Percentiles rank a stretch among this genome's conserved stretches.
phyloP scores from a whole-genome alignment of 2,797 vertebrate species.

The Peromyscus eremicus region DNA sequence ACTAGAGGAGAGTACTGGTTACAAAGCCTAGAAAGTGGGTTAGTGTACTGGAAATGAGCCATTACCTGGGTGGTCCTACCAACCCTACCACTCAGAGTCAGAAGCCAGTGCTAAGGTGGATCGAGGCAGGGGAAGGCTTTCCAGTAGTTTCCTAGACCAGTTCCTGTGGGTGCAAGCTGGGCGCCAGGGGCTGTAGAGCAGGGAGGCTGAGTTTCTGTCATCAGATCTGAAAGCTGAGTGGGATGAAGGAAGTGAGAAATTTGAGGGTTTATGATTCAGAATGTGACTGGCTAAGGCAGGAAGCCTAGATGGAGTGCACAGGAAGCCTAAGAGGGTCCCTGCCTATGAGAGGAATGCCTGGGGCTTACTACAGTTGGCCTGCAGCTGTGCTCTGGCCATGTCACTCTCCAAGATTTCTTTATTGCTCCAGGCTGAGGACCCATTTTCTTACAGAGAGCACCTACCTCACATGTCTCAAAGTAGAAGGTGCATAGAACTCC shows the following conservation, averaged over 20 bases:
- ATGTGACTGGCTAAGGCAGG: background rate
- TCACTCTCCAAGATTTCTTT: background rate
- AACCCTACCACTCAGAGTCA: background rate
- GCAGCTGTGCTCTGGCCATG: background rate
- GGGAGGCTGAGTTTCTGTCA: background rate
- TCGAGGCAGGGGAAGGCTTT: background rate
- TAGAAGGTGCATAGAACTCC: background rate
- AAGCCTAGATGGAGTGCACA: background rate
- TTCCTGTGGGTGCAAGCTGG: background rate
- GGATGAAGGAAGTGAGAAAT: background rate
- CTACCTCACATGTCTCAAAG: background rate
- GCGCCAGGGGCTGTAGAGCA: background rate
- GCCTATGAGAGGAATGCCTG: accelerated
- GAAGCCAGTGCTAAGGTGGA: background rate
- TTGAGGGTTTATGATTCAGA: background rate
- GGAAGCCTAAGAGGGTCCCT: background rate
- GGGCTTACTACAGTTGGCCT: background rate
- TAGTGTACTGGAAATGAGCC: background rate
- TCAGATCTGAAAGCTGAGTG: background rate
- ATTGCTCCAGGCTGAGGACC: background rate
- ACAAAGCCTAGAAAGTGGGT: background rate
- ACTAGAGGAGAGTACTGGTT: background rate
- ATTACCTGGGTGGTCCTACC: background rate
- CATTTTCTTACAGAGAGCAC: background rate
- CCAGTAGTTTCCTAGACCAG: background rate